Evolutionary conservation across 2,888 invertebrate species (phyloP).

Genomic region (Beris morrisii): DNA sequence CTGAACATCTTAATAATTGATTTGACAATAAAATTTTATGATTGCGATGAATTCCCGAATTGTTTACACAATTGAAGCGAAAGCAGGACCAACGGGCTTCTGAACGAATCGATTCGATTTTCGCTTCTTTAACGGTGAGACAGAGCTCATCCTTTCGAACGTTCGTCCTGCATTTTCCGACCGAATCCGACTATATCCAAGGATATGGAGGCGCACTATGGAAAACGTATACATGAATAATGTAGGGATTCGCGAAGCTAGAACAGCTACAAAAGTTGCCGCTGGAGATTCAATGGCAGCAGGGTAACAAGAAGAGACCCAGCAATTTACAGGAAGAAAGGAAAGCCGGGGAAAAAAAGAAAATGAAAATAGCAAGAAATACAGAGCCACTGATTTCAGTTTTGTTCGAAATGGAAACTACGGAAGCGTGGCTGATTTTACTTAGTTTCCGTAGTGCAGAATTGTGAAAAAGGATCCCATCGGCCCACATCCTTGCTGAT

Average conservation of each 20-base stretch:
- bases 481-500: too few relatives aligned
- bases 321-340: neutral
- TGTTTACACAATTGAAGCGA: conserved; percentile 25
- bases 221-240: too few relatives aligned
- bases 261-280: too few relatives aligned
- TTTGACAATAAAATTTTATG: conserved; percentile 35
- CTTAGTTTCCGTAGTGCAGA: too few relatives aligned
- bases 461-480: too few relatives aligned
- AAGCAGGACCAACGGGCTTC: conserved; percentile 4
- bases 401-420: conserved; percentile 12
- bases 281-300: conserved; percentile 17
- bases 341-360: too few relatives aligned
- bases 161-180: neutral
- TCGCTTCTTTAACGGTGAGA: conserved; percentile 18
- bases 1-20: conserved; percentile 32
- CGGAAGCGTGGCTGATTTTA: conserved; percentile 17
- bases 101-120: conserved; percentile 19
- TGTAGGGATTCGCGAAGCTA: too few relatives aligned
- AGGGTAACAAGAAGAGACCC: conserved; percentile 14
- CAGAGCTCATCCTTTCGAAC: conserved; percentile 5
- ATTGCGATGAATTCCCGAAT: conserved; percentile 29
- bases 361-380: conserved; percentile 9
- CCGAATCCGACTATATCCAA: too few relatives aligned
- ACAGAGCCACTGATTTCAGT: conserved; percentile 27
- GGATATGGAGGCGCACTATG: too few relatives aligned